Base-by-base conservation (phyloP, 2,888 invertebrate species). In the Orthonevra nobilis region DNA sequence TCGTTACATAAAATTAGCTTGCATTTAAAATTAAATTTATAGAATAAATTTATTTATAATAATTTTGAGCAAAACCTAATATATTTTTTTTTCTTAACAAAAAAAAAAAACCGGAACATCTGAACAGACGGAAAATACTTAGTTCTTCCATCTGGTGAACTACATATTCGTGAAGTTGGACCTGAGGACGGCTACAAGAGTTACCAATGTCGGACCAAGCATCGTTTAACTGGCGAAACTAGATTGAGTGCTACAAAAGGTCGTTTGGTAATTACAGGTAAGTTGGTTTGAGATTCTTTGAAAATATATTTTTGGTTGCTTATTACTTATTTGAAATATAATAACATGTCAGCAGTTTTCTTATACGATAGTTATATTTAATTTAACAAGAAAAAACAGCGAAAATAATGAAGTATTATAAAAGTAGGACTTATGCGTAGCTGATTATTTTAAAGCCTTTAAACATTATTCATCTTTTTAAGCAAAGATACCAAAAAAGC, bases 161-260 rank as follows among this genome's bases (percentile, higher is more conserved):
- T 98, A 82, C 97, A 98, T 89, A 97, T 98, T 85, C 93, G 96
- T 86, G 96, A 97, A 91, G 97, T 97, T 79, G 95, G 96, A 89
- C 96, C 96, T 81, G 96, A 96, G 89, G 97, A 98, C 89, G 96
- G 96, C 81, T 96, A 95, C 90, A 96, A 96, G 90, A 95, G 96
- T 75, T 97, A 97, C 88, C 96, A 97, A 89, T 97, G 97, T 89
- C 93, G 97, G 84, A 97, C 97, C 72, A 96, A 96, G 89, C 97
- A 97, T 88, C 92, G 96, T 85, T 91, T 97, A 61, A 97, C 97
- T 83, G 97, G 96, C 83, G 97, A 97, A 91, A 97, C 97, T 64
- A 91, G 96, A 87, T 90, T 97, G 83, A 97, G 97, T 84, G 97
- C 97, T 61, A 97, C 97, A 69, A 97, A 97, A 88, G 97, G 97